Evolutionary conservation across 2,113 vertebrate genomes (phyloP), one percentile per base, ranked within the genome.

Genomic region (Coptodon bakossiorum): DNA sequence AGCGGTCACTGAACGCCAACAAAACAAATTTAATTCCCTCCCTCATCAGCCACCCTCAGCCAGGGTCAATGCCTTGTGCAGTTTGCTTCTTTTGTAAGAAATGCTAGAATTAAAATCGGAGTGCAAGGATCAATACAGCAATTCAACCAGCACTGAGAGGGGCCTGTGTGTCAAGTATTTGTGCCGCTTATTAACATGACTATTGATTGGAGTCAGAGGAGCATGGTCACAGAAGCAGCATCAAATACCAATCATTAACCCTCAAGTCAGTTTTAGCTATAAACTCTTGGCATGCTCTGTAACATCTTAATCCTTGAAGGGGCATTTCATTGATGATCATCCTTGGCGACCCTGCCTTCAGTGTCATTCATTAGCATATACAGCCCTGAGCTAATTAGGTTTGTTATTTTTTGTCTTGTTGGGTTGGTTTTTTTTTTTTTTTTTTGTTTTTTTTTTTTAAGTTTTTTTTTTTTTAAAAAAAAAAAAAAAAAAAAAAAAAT

Each of bases 151-250:
- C 92, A 85, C 87, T 85, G 86, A 91, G 88, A 93, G 86, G 90
- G 88, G 90, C 79, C 94, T 85, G 83, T 59, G 83, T 93, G 92
- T 91, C 94, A 92, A 93, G 91, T 92, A 92, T 90, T 85, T 89
- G 76, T 89, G 83, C 88, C 73, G 91, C 94, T 96, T 95, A 96
- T 96, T 95, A 96, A 95, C 95, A 93, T 93, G 92, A 71, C 82
- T 94, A 96, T 95, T 92, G 96, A 96, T 93, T 93, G 81, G 91
- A 95, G 93, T 91, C 92, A 88, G 88, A 90, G 40, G 89, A 91
- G 89, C 91, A 17, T 86, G 82, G 88, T 90, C 78, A 24, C 48
- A 12, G 76, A 88, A 81, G 88, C 84, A 84, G 90, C 87, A 93
- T 92, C 90, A 93, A 93, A 93, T 90, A 92, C 88, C 88, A 81